Percentiles rank a stretch among this genome's conserved stretches.
Evolutionary conservation across 2,113 vertebrate genomes (phyloP).

Genomic region (Carettochelys insculpta): DNA sequence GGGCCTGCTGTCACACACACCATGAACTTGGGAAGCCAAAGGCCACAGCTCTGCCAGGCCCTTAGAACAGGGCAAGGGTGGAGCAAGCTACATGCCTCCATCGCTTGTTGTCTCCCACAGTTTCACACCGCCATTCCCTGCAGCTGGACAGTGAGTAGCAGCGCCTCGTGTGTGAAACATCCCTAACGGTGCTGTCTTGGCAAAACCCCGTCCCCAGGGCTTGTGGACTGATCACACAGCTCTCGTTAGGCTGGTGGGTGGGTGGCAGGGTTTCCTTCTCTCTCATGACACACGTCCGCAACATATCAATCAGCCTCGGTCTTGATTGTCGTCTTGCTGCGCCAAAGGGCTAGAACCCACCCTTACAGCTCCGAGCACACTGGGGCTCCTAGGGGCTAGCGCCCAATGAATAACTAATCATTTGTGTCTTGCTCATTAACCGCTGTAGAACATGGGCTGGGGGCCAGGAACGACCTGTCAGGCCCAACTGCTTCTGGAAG

Average conservation of each 20-base stretch:
- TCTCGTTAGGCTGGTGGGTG: neutral
- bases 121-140: neutral
- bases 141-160: neutral
- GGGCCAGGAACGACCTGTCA: neutral
- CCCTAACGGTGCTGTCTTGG: neutral
- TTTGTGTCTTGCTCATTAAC: neutral
- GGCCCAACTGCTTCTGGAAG: neutral
- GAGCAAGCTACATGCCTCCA: neutral
- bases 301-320: neutral
- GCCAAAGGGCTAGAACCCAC: neutral
- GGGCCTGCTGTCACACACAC: no score
- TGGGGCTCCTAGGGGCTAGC: neutral
- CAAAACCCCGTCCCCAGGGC: neutral
- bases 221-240: fast-evolving
- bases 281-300: no score
- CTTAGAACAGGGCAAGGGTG: neutral
- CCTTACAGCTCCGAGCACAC: neutral
- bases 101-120: neutral
- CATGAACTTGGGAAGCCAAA: neutral
- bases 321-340: neutral
- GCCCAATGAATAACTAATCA: neutral
- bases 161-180: fast-evolving
- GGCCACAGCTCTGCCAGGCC: neutral
- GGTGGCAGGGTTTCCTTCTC: fast-evolving
- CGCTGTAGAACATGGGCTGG: neutral